Percentiles rank a stretch among this genome's conserved stretches.
Evolutionary conservation across 2,113 vertebrate genomes (phyloP).

Genomic region (Podarcis muralis): DNA sequence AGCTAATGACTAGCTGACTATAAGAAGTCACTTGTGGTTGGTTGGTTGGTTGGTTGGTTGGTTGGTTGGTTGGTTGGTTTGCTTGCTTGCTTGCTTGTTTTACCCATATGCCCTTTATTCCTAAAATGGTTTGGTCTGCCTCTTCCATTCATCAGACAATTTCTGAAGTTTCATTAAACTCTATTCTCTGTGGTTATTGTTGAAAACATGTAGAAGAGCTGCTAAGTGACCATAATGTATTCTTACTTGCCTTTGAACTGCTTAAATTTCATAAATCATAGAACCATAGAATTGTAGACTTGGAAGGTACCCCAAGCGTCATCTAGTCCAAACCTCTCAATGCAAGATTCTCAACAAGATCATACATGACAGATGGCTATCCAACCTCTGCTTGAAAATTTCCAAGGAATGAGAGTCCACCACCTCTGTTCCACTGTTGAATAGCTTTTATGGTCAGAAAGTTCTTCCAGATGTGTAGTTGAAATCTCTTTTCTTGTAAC

Average conservation of each 20-base stretch:
- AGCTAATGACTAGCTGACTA: not conserved
- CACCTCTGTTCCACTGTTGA: too few relatives aligned
- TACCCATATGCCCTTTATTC: not conserved
- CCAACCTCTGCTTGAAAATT: too few relatives aligned
- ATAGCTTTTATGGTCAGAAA: too few relatives aligned
- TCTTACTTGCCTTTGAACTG: not conserved
- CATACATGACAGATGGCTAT: too few relatives aligned
- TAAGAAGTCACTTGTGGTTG: not conserved
- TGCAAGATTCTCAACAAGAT: too few relatives aligned
- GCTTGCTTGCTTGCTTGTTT: not conserved
- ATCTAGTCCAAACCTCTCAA: too few relatives aligned
- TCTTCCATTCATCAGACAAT: not conserved
- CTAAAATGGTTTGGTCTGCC: not conserved
- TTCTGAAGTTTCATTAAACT: not conserved
- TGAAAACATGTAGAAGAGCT: not conserved
- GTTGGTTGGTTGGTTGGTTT: not conserved
- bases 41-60: not conserved
- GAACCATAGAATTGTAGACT: too few relatives aligned
- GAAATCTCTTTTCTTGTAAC: too few relatives aligned
- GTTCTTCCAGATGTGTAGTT: too few relatives aligned
- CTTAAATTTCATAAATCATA: not conserved
- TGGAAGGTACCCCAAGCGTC: too few relatives aligned
- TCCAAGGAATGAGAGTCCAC: too few relatives aligned
- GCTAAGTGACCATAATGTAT: not conserved
- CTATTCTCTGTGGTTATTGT: not conserved